Percentiles rank a stretch among this genome's conserved stretches.
These are phyloP conservation scores for Forbesichthys agassizii DNA, from an alignment of 2,113 vertebrate species.

Conservation along the genomic window DNA sequence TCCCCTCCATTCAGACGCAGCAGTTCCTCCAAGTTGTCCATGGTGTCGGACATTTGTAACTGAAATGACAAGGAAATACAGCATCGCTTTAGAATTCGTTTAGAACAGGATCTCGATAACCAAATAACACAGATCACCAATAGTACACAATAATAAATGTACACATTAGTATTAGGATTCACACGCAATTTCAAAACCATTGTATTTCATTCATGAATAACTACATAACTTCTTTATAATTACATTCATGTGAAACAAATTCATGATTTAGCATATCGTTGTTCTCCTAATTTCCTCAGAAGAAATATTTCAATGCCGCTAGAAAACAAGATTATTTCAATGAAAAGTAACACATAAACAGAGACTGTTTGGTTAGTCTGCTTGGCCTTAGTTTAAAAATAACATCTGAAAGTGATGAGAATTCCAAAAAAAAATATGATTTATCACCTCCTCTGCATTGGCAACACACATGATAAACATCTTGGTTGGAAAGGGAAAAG, in stretches of 20 bases:
- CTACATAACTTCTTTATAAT: no score
- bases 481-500: constrained; percentile 94
- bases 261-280: no score
- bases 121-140: no score
- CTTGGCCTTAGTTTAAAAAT: not conserved
- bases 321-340: not conserved
- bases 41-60: constrained; percentile 90
- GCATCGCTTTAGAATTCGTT: not conserved
- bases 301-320: no score
- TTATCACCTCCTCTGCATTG: constrained; percentile 91
- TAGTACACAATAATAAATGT: no score
- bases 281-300: no score
- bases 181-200: no score
- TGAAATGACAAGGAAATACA: constrained; percentile 50
- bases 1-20: constrained; percentile 92
- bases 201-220: no score
- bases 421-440: not conserved
- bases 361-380: not conserved
- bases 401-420: not conserved
- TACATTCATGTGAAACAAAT: no score
- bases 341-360: not conserved
- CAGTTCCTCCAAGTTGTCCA: constrained; percentile 92
- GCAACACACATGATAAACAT: constrained; percentile 95
- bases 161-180: no score
- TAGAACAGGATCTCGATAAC: no score